Conservation (phyloP, 2,888 invertebrate species). For the Dimorphilus gyrociliatus region DNA sequence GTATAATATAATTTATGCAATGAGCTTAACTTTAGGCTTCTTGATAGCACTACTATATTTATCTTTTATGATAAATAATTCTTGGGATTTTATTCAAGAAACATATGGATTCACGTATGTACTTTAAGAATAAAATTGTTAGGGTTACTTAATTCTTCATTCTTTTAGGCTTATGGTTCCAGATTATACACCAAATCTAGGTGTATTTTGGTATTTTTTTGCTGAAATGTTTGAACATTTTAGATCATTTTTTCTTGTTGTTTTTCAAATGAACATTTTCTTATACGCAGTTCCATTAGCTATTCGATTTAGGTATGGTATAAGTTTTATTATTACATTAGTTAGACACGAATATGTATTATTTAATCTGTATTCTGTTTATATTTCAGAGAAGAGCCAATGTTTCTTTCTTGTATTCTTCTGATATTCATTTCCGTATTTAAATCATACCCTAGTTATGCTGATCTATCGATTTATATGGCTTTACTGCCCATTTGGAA, state of each 20-base stretch:
- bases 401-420: conserved; percentile 39
- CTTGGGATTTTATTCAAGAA: conserved; percentile 43
- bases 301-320: conserved; percentile 42
- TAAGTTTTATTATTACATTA: too few relatives aligned
- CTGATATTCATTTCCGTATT: conserved; percentile 62
- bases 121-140: conserved; percentile 3
- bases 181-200: conserved; percentile 88
- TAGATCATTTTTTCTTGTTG: conserved; percentile 75
- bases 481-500: conserved; percentile 78
- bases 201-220: conserved; percentile 98
- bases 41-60: conserved; percentile 45
- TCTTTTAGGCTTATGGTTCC: conserved; percentile 61
- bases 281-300: conserved; percentile 71
- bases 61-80: conserved; percentile 47
- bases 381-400: conserved; percentile 32
- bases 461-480: conserved; percentile 80
- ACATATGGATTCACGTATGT: conserved; percentile 69
- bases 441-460: conserved; percentile 88
- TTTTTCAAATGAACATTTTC: conserved; percentile 88
- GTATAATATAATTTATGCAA: neutral
- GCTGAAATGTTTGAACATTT: conserved; percentile 99
- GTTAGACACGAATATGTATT: neutral
- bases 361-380: neutral
- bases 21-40: conserved; percentile 41
- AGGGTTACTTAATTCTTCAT: neutral